Conservation (phyloP, 2,888 invertebrate genomes). For the Anagyrus pseudococci region DNA sequence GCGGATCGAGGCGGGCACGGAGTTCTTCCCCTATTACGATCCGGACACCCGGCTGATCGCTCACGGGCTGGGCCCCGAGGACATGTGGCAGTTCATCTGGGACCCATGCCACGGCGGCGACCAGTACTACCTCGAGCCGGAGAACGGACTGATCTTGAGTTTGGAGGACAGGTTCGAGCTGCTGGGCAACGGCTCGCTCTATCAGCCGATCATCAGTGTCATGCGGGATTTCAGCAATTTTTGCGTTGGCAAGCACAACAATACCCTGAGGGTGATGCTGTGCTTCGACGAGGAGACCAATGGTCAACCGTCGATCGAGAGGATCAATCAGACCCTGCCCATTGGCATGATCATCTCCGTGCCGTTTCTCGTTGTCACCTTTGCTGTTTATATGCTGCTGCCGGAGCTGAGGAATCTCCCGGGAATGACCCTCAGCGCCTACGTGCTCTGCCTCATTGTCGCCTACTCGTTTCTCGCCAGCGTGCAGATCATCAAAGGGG, state of each 20-base stretch:
- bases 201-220: neutral
- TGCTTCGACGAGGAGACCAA: conserved; percentile 45
- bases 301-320: too few species aligned
- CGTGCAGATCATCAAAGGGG: conserved; percentile 41
- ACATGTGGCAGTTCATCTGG: conserved; percentile 37
- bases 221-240: conserved; percentile 35
- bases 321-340: conserved; percentile 33
- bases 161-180: conserved; percentile 40
- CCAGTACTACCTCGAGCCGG: conserved; percentile 41
- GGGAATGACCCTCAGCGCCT: conserved; percentile 53
- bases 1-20: neutral
- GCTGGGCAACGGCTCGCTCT: conserved; percentile 46
- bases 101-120: conserved; percentile 42
- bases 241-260: conserved; percentile 41
- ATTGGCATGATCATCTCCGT: conserved; percentile 52
- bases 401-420: conserved; percentile 57
- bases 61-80: neutral
- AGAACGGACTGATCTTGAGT: too few species aligned
- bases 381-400: conserved; percentile 52
- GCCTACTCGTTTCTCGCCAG: conserved; percentile 48
- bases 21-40: conserved; percentile 37
- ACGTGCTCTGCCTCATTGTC: conserved; percentile 49
- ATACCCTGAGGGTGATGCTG: conserved; percentile 36
- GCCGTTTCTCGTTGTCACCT: conserved; percentile 53
- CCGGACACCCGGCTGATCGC: neutral